These are phyloP conservation scores for Noturus placidus DNA, from an alignment of 2,113 vertebrate genomes.

Conservation along the genomic window DNA sequence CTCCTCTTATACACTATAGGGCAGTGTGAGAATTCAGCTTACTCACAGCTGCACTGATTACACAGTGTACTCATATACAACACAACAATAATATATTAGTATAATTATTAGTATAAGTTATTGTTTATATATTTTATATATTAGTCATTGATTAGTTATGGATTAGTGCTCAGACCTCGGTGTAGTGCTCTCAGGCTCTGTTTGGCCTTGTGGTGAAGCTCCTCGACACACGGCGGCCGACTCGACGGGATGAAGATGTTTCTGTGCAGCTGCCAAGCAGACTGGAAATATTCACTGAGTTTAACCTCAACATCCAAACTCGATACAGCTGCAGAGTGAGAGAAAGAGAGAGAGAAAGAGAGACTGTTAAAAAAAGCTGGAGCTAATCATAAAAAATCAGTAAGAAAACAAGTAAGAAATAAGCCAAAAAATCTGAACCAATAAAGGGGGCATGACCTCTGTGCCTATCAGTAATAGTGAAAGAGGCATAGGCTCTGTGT, in stretches of 20 bases:
- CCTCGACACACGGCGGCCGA: constrained; percentile 85
- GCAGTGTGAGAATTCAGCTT: constrained; percentile 27
- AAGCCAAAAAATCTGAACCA: not conserved
- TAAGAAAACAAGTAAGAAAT: not conserved
- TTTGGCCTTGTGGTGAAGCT: constrained; percentile 86
- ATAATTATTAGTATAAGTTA: not conserved
- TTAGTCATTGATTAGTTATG: not conserved
- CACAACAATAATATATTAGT: not conserved
- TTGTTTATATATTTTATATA: not conserved
- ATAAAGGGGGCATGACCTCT: not conserved
- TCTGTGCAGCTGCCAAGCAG: constrained; percentile 88
- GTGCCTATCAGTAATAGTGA: not conserved
- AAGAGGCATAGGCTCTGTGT: not conserved
- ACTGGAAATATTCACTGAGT: constrained; percentile 82
- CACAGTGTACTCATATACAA: not conserved
- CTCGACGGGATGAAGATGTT: constrained; percentile 85
- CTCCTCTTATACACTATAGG: constrained; percentile 58
- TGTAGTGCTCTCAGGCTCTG: constrained; percentile 80
- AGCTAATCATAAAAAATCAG: not conserved
- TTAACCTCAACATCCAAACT: constrained; percentile 94
- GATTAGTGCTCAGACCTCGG: constrained; percentile 72
- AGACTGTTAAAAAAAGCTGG: not conserved
- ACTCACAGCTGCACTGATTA: not conserved
- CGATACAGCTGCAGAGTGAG: constrained; percentile 80
- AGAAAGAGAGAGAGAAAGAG: constrained; percentile 11